Percentiles rank a stretch among this genome's conserved stretches.
phyloP scores from a whole-genome alignment of 2,797 vertebrate genomes.

The Mormyrus proboscirostris region DNA sequence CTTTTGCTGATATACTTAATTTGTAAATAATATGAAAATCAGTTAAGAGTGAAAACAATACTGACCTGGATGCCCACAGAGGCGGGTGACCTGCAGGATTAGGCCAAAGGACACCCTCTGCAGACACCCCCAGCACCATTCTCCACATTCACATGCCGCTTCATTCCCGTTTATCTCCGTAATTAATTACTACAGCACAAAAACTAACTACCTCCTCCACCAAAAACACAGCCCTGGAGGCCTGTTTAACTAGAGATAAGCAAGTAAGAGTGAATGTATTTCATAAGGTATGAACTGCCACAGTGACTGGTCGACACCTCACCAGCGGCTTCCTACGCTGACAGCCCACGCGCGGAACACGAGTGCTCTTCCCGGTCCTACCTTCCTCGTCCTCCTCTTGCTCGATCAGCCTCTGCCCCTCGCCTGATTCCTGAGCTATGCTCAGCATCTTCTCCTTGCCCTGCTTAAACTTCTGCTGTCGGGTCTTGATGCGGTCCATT shows the following conservation, averaged over 20 bases:
- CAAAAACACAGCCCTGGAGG: not conserved
- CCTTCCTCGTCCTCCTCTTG: conserved; percentile 79
- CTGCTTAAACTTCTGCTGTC: conserved; percentile 97
- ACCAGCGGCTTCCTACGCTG: not conserved
- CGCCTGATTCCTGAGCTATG: conserved; percentile 79
- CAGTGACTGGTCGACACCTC: not conserved
- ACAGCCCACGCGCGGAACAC: not conserved
- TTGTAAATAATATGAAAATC: not conserved
- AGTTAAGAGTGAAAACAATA: not conserved
- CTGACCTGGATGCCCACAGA: not conserved
- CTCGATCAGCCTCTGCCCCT: conserved; percentile 65
- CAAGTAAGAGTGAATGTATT: not conserved
- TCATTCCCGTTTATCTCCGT: not conserved
- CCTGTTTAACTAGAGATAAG: not conserved
- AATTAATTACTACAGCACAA: not conserved
- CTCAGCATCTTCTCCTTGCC: conserved; percentile 96
- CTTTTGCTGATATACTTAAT: not conserved
- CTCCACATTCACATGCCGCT: not conserved
- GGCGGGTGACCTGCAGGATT: not conserved
- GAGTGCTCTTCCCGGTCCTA: conserved; percentile 37
- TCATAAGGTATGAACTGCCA: not conserved
- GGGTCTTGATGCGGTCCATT: conserved; percentile 98
- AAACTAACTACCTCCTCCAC: not conserved
- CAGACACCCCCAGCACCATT: not conserved
- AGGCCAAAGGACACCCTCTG: not conserved